These are phyloP conservation scores for Strix aluco DNA, from an alignment of 2,113 vertebrate species.

Conservation along the genomic window DNA sequence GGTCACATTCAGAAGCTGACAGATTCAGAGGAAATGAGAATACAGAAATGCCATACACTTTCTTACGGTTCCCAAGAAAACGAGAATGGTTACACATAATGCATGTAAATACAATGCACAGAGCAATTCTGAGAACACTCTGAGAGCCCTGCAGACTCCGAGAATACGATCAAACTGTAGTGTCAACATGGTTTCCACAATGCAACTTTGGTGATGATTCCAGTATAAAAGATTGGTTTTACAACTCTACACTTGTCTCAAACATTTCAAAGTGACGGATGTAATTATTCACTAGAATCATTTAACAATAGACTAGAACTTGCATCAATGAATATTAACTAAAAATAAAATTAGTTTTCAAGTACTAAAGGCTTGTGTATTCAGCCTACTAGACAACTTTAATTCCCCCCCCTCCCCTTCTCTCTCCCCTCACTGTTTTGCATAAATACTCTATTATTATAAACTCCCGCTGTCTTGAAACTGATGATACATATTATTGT, in stretches of 20 bases:
- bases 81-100: not conserved
- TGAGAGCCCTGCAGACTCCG: not conserved
- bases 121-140: not conserved
- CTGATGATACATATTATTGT: constrained; percentile 28
- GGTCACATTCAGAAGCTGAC: not conserved
- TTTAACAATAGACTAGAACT: constrained; percentile 26
- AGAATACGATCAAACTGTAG: not conserved
- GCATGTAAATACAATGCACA: not conserved
- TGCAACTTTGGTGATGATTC: not conserved
- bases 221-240: not conserved
- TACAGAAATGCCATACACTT: not conserved
- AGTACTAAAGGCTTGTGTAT: constrained; percentile 36
- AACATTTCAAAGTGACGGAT: constrained; percentile 13
- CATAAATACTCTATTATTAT: constrained; percentile 59
- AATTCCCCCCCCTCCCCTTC: not conserved
- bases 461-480: constrained; percentile 48
- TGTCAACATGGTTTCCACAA: not conserved
- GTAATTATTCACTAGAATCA: not conserved
- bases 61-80: not conserved
- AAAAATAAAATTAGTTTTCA: constrained; percentile 47
- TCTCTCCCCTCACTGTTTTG: constrained; percentile 33
- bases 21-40: not conserved
- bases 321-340: constrained; percentile 34
- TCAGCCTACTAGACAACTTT: constrained; percentile 25
- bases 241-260: constrained; percentile 16